These are phyloP conservation scores for Zaprionus obscuricornis DNA, from an alignment of 2,888 invertebrate genomes.

Conservation along the genomic window DNA sequence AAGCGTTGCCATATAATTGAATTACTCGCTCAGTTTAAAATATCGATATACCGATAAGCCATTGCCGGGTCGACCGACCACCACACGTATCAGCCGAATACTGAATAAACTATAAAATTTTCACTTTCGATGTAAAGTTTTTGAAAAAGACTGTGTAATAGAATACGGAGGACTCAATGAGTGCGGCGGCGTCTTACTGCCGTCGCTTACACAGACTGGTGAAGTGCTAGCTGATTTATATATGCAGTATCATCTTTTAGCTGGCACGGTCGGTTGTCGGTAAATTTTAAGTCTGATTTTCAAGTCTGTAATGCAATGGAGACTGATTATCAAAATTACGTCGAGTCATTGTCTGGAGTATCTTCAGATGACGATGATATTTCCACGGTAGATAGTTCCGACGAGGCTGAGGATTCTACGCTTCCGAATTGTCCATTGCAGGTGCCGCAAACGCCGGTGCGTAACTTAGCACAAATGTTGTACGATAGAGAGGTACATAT, in stretches of 20 bases:
- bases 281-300: slow-evolving; percentile 52
- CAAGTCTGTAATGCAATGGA: slow-evolving; percentile 69
- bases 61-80: slow-evolving; percentile 17
- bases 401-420: slow-evolving; percentile 62
- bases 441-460: slow-evolving; percentile 38
- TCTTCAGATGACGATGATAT: slow-evolving; percentile 76
- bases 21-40: too few relatives aligned
- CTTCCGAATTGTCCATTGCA: slow-evolving; percentile 27
- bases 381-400: slow-evolving; percentile 75
- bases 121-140: slow-evolving; percentile 41
- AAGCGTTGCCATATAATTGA: too few relatives aligned
- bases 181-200: slow-evolving; percentile 6
- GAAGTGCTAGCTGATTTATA: slow-evolving; percentile 8
- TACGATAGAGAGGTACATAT: slow-evolving; percentile 76
- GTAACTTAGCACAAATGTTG: slow-evolving; percentile 75
- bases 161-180: slow-evolving; percentile 32
- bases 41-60: slow-evolving; percentile 3
- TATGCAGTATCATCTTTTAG: too few relatives aligned
- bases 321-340: slow-evolving; percentile 70
- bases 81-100: slow-evolving; percentile 28
- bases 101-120: slow-evolving; percentile 38
- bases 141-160: slow-evolving; percentile 25
- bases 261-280: slow-evolving; percentile 27
- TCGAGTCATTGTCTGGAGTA: slow-evolving; percentile 71
- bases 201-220: slow-evolving; percentile 13